Percentiles rank a stretch among this genome's conserved stretches.
These are phyloP conservation scores for Hippopotamus amphibius DNA, from an alignment of 2,113 vertebrate species.

Conservation along the genomic window DNA sequence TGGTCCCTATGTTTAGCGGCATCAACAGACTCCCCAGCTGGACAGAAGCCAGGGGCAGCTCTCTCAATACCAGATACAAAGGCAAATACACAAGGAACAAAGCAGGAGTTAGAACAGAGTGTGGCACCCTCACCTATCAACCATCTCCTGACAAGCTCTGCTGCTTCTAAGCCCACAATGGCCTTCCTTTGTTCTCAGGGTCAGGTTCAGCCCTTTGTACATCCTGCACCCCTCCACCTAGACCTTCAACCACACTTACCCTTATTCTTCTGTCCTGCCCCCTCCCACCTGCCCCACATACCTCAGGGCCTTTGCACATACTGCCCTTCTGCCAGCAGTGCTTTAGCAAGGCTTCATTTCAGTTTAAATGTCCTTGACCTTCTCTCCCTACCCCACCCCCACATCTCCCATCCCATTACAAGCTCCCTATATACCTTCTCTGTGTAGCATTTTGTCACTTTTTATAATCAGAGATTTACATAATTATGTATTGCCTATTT, in stretches of 20 bases:
- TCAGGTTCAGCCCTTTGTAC: neutral
- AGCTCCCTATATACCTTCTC: neutral
- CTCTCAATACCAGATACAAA: neutral
- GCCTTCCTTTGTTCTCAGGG: neutral
- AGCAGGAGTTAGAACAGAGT: neutral
- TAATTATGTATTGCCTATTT: neutral
- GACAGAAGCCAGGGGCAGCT: neutral
- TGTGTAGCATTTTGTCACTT: neutral
- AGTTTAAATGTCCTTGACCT: neutral
- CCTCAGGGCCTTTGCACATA: neutral
- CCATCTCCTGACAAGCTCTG: neutral
- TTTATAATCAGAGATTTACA: neutral
- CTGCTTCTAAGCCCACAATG: neutral
- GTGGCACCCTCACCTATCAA: neutral
- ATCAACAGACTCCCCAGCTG: neutral
- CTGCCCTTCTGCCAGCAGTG: neutral
- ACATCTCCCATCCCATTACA: neutral
- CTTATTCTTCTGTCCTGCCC: neutral
- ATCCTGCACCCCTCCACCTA: neutral
- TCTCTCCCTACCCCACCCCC: neutral
- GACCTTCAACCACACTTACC: neutral
- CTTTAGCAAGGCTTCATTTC: neutral
- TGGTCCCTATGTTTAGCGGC: neutral
- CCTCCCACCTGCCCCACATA: neutral
- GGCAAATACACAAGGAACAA: neutral